phyloP scores from a whole-genome alignment of 2,888 invertebrate species.

The Anorthoa munda region DNA sequence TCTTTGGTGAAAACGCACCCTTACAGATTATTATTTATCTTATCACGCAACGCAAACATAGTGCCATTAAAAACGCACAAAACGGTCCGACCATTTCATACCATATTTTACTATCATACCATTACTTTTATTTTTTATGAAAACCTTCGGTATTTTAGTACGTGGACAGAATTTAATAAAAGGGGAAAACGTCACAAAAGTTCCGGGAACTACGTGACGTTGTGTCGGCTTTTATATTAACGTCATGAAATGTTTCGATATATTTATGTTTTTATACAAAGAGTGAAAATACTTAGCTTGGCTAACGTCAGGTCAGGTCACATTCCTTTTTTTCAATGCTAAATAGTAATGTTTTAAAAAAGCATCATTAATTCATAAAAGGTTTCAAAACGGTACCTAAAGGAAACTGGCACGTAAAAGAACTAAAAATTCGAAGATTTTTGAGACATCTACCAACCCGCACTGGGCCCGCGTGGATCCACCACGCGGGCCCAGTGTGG shows the following conservation, averaged over 20 bases:
- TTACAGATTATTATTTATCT: not conserved
- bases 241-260: conserved; percentile 43
- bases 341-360: too few relatives aligned
- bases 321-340: too few relatives aligned
- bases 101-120: conserved; percentile 54
- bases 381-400: too few relatives aligned
- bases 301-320: not conserved
- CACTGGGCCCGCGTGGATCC: too few relatives aligned
- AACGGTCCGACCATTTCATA: conserved; percentile 43
- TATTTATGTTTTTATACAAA: conserved; percentile 21
- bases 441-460: too few relatives aligned
- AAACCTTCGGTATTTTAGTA: conserved; percentile 54
- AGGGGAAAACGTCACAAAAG: conserved; percentile 53
- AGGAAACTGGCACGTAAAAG: too few relatives aligned
- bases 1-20: not conserved
- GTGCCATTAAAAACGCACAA: conserved; percentile 41
- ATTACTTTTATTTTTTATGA: conserved; percentile 63
- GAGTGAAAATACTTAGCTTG: not conserved
- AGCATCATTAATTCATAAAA: too few relatives aligned
- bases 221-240: conserved; percentile 47
- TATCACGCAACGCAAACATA: conserved; percentile 25
- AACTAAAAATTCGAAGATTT: too few relatives aligned
- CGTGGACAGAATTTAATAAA: conserved; percentile 61
- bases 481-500: too few relatives aligned
- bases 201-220: conserved; percentile 54